A percentile compares a stretch with the other conserved stretches of the same genome.
Evolutionary conservation across 2,113 vertebrate species (phyloP).

Genomic region (Synchiropus splendidus): DNA sequence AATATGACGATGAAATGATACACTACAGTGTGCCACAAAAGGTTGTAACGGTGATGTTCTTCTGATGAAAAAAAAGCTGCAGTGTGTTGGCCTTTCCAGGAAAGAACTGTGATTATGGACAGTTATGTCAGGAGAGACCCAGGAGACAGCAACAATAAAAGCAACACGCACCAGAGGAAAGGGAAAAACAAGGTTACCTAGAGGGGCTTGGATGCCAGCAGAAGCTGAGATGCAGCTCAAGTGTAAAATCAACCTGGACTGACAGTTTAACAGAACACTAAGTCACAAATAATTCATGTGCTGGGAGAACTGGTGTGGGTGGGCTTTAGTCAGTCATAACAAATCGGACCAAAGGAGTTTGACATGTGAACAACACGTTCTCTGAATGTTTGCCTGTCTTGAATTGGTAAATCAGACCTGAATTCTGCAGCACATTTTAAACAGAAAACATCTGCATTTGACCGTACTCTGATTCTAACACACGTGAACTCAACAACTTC

Average conservation of each 20-base stretch:
- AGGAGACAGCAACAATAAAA: conserved; percentile 16
- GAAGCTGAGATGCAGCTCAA: not conserved
- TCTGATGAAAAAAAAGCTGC: conserved; percentile 23
- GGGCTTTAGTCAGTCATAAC: conserved; percentile 13
- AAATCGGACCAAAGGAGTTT: conserved; percentile 15
- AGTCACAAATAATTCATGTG: conserved; percentile 36
- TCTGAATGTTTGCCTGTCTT: not conserved
- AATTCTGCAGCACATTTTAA: too few relatives aligned
- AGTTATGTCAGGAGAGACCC: conserved; percentile 21
- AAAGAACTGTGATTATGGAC: conserved; percentile 34
- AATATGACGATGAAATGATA: conserved; percentile 21
- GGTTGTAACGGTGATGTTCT: conserved; percentile 14
- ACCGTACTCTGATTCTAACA: too few relatives aligned
- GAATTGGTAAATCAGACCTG: too few relatives aligned
- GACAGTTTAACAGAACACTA: conserved; percentile 14
- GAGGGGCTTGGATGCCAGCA: conserved; percentile 3
- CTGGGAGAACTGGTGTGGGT: conserved; percentile 13
- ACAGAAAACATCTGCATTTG: too few relatives aligned
- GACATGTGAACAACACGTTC: conserved; percentile 3
- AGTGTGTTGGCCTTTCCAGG: conserved; percentile 30
- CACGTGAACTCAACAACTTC: too few relatives aligned
- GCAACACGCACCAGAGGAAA: conserved; percentile 6
- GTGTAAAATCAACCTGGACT: conserved; percentile 31
- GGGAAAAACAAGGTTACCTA: not conserved
- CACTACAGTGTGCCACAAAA: not conserved